Base-by-base conservation (phyloP, 2,113 vertebrate species). In the Nicator chloris region DNA sequence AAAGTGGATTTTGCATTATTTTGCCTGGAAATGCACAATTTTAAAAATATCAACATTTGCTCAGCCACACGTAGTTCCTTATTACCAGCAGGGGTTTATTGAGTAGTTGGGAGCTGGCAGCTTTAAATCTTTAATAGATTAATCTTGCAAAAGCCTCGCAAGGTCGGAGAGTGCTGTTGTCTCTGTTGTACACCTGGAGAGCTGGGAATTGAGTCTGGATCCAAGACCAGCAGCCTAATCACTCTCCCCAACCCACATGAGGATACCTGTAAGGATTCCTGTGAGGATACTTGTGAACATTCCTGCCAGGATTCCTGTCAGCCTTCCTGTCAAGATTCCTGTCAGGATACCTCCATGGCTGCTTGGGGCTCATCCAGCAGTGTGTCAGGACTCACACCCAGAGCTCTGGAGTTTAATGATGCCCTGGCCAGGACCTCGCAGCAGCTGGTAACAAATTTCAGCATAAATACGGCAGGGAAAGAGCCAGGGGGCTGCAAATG, bases 81-180 rank as follows among this genome's bases (percentile, higher is more conserved):
- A n/a, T 91, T 86, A 86, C 39, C 83, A 81, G 1, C 73, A 73
- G 77, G 80, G 44, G 51, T 59, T 95, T 86, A 75, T 37, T 92
- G 95, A 93, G 95, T 44, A 82, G 70, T 5, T 90, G 65, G 51
- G 87, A 91, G 84, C 53, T 30, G 78, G 70, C 7, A 15, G 65
- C 57, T 95, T 68, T 86, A 86, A 95, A 93, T 93, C 96, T 95
- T 89, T 84, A 89, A 95, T 91, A 68, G 91, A 91, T 92, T 92
- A 84, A 82, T 92, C 92, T 92, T 87, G 73, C 91, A 89, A 84
- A 89, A 71, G 31, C 53, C 86, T 92, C 11, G 1, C 57, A 49
- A 89, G 93, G 77, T 86, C 19, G 1, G 56, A 59, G 92, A 86
- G 80, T 79, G 3, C 39, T 68, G 82, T 42, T 82, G 71, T 86